These are phyloP conservation scores for Drosophila austrosaltans DNA, from an alignment of 2,888 invertebrate species.

Conservation along the genomic window DNA sequence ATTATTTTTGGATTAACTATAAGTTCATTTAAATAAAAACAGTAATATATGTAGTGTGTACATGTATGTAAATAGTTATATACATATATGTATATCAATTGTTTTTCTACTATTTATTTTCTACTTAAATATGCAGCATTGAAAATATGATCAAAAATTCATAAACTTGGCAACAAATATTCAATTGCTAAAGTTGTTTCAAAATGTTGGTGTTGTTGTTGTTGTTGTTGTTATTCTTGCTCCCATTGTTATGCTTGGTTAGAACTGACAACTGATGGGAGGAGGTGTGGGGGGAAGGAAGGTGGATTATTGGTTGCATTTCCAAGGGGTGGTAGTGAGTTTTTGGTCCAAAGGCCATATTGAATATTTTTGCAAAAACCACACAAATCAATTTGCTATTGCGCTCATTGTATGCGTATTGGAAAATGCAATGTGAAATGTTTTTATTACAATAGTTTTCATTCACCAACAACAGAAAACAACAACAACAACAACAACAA, in stretches of 20 bases:
- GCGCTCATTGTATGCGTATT: slow-evolving; percentile 52
- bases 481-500: slow-evolving; percentile 18
- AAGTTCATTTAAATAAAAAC: slow-evolving; percentile 40
- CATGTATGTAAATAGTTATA: neutral
- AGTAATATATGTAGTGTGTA: neutral
- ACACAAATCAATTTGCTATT: slow-evolving; percentile 74
- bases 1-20: slow-evolving; percentile 35
- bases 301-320: neutral
- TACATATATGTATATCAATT: slow-evolving; percentile 8
- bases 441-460: slow-evolving; percentile 68
- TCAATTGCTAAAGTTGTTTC: slow-evolving; percentile 28
- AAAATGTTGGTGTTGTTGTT: slow-evolving; percentile 36
- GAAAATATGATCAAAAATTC: slow-evolving; percentile 55
- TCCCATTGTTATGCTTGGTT: slow-evolving; percentile 22
- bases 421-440: slow-evolving; percentile 51
- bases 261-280: slow-evolving; percentile 10
- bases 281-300: too few relatives aligned
- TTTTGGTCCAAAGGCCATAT: neutral
- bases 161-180: slow-evolving; percentile 45
- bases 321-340: neutral
- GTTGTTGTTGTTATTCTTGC: slow-evolving; percentile 22
- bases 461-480: slow-evolving; percentile 47
- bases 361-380: slow-evolving; percentile 50
- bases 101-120: slow-evolving; percentile 36
- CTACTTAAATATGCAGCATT: slow-evolving; percentile 46